These are phyloP conservation scores for Arizona elegans DNA, from an alignment of 2,113 vertebrate genomes.

Conservation along the genomic window DNA sequence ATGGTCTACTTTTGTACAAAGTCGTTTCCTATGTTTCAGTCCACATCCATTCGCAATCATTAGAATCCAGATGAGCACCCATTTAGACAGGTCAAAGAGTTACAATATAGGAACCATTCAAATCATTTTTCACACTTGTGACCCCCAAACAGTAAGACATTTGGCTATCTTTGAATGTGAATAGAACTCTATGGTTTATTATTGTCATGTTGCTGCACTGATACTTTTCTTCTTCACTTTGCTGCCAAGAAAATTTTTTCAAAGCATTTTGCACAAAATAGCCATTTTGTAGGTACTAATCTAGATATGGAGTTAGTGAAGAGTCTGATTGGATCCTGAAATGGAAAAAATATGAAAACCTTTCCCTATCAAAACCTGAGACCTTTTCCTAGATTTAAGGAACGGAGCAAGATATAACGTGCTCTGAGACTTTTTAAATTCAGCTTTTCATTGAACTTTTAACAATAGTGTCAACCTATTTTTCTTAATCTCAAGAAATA, in stretches of 20 bases:
- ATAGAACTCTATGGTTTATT: background rate
- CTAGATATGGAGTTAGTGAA: background rate
- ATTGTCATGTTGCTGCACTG: background rate
- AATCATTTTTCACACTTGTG: background rate
- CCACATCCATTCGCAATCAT: background rate
- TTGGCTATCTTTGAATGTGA: background rate
- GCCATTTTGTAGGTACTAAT: background rate
- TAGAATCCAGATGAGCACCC: background rate
- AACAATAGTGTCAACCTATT: slow-evolving; percentile 40
- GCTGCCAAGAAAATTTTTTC: background rate
- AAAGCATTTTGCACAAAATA: background rate
- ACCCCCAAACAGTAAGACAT: background rate
- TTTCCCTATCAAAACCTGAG: background rate
- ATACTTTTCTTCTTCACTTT: background rate
- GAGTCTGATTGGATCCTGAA: background rate
- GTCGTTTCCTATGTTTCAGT: background rate
- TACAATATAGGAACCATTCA: background rate
- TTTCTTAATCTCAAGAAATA: slow-evolving; percentile 39
- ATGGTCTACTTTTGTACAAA: background rate
- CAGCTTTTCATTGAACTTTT: slow-evolving; percentile 33
- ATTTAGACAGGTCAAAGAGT: background rate
- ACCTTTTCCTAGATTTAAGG: background rate
- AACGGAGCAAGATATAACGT: background rate
- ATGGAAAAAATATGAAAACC: background rate
- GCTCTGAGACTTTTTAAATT: background rate